Percentiles rank a stretch among this genome's conserved stretches.
phyloP scores from a whole-genome alignment of 1,140 invertebrate genomes.

The Contarinia nasturtii region DNA sequence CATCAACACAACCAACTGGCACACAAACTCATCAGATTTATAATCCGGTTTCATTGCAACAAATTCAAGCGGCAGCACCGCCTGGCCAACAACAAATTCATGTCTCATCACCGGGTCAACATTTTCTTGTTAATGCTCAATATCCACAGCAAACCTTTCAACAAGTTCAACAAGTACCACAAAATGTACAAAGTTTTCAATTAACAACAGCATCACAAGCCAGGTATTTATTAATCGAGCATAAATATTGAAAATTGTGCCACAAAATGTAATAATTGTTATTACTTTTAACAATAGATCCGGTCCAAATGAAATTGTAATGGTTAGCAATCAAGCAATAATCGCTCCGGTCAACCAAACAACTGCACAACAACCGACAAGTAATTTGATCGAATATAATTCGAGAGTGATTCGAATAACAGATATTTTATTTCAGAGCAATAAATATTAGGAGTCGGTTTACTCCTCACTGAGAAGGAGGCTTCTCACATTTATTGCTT shows the following conservation, averaged over 20 bases:
- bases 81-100: conserved; percentile 1
- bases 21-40: conserved; percentile 1
- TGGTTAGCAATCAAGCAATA: not conserved
- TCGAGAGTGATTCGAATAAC: too few species aligned
- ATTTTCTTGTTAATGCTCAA: conserved; percentile 3
- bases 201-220: not conserved
- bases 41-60: conserved; percentile 1
- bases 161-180: conserved; percentile 1
- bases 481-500: too few species aligned
- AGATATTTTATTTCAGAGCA: too few species aligned
- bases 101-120: conserved; percentile 2
- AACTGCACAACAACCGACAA: not conserved
- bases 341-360: not conserved
- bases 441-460: too few species aligned
- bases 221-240: not conserved
- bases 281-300: not conserved
- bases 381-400: not conserved
- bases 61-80: not conserved
- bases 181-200: conserved; percentile 2
- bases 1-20: not conserved
- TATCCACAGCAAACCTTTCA: not conserved
- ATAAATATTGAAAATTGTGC: not conserved
- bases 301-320: not conserved
- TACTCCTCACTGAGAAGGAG: too few species aligned
- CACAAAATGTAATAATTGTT: not conserved